Evolutionary conservation across 30 jellyfish, hydroid and myxozoan genomes (phyloP).

Genomic region (Nemopilema nomurai): DNA sequence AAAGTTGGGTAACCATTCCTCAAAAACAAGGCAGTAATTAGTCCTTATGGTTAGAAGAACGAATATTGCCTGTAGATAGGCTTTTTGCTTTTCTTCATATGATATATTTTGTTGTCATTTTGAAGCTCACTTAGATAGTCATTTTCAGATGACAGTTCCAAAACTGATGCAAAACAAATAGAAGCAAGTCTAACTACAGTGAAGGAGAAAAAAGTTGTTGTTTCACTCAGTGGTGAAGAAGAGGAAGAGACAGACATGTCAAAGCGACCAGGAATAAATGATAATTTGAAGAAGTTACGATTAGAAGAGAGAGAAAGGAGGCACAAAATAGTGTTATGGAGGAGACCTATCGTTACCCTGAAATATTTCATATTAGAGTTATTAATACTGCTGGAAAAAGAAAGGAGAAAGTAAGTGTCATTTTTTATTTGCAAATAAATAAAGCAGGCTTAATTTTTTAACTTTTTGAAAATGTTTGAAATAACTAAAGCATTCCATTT

Average conservation of each 20-base stretch:
- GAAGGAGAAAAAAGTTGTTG: neutral
- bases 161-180: neutral
- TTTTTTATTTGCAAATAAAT: neutral
- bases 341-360: slow-evolving; percentile 79
- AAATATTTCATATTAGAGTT: slow-evolving; percentile 79
- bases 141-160: neutral
- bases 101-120: too few species aligned
- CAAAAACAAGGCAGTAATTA: too few species aligned
- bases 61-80: too few species aligned
- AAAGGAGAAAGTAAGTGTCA: slow-evolving; percentile 73
- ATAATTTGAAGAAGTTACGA: slow-evolving; percentile 46
- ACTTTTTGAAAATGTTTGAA: too few species aligned
- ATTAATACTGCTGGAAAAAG: slow-evolving; percentile 58
- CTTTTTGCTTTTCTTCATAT: too few species aligned
- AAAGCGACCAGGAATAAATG: slow-evolving; percentile 55
- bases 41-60: too few species aligned
- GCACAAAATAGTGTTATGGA: slow-evolving; percentile 85
- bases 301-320: slow-evolving; percentile 79
- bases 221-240: neutral
- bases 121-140: neutral
- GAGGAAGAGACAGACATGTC: slow-evolving; percentile 43
- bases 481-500: too few species aligned
- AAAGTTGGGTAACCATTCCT: too few species aligned
- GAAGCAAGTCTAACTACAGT: neutral
- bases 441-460: too few species aligned